Evolutionary conservation across 1,140 invertebrate species (phyloP), one percentile per base, ranked within the genome.

Genomic region (Agrypnia vestita): DNA sequence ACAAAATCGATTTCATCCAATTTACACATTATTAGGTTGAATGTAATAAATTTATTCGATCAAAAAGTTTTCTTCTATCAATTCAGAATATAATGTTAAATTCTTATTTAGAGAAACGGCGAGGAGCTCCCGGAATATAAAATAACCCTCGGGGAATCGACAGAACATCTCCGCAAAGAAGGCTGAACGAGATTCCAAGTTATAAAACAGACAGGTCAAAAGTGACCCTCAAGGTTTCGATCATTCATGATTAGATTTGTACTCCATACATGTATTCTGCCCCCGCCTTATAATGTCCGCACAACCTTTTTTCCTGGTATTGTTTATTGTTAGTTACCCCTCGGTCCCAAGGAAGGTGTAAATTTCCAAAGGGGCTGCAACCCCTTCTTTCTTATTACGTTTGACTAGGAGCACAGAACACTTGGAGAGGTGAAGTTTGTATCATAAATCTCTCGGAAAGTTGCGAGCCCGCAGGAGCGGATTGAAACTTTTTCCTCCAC

Each of bases 381-480:
- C 78, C 78, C 64, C 67, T 71, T 56, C 49, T 59, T 78, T 82
- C 81, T 82, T 82, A 82, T 82, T 82, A 80, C 81, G 67, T 77
- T 82, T 82, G 81, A 82, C 81, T 82, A 74, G 81, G 71, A 79
- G 78, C 75, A 82, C 77, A 82, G 81, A 79, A 79, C 79, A 76
- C 78, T 75, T 77, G 75, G 71, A 78, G 62, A 78, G 82, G 79
- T 83, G 82, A 83, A 83, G 78, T 83, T 83, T 83, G 82, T 80
- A 83, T 80, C 81, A 83, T 83, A 83, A 83, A 83, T 83, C 82
- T 83, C 78, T 49, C 78, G 76, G 46, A 82, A 83, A 79, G 78
- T 83, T 83, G 82, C 56, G 78, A 80, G 61, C 82, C 82, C 79
- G 79, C 71, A 83, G 82, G 79, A 82, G 55, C 81, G 81, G 78